Conservation (phyloP, 23 tunicate genomes). For the Styela plicata region DNA sequence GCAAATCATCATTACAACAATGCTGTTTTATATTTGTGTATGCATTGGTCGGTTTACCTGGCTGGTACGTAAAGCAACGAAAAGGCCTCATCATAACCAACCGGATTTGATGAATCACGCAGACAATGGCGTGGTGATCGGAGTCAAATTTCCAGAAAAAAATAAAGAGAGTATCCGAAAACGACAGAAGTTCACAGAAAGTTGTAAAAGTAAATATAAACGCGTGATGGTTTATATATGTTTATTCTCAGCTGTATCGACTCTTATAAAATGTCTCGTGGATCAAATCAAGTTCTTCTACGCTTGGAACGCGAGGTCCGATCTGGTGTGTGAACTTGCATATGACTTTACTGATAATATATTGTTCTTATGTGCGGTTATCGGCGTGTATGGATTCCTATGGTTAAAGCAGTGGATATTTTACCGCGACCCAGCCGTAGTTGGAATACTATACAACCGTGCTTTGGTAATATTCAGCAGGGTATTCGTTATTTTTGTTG, state of each 20-base stretch:
- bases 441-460: constrained; percentile 40
- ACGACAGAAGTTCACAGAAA: neutral
- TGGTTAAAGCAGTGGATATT: constrained; percentile 89
- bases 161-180: neutral
- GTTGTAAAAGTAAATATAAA: constrained; percentile 23
- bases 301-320: constrained; percentile 66
- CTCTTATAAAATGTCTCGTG: constrained; percentile 41
- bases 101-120: neutral
- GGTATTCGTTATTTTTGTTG: constrained; percentile 20
- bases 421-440: constrained; percentile 73
- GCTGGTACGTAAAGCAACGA: constrained; percentile 1
- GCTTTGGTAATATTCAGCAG: constrained; percentile 45
- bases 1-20: constrained; percentile 17
- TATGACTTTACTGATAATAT: constrained; percentile 68
- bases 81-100: neutral
- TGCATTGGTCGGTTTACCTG: constrained; percentile 2
- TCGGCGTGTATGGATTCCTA: constrained; percentile 55
- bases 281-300: constrained; percentile 72
- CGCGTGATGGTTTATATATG: constrained; percentile 48
- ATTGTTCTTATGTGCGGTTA: constrained; percentile 32
- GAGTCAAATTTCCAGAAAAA: too few relatives aligned
- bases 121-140: neutral
- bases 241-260: constrained; percentile 31
- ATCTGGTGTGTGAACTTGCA: constrained; percentile 51
- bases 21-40: constrained; percentile 17